Conservation (phyloP, 2,888 invertebrate species). For the Galeopsomyia nigrocyanea region DNA sequence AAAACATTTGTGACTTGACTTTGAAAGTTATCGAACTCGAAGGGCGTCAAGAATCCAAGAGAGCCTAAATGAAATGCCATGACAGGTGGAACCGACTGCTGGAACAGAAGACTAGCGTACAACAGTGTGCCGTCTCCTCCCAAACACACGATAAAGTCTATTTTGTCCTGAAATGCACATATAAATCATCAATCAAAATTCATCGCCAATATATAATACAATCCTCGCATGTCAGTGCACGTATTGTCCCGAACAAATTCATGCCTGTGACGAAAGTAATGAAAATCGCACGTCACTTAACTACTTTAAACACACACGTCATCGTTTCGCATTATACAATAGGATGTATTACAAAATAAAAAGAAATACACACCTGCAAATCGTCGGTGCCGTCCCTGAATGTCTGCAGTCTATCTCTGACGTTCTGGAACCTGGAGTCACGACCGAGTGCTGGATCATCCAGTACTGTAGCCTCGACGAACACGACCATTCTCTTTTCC, state of each 20-base stretch:
- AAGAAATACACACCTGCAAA: conserved; percentile 73
- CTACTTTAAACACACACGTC: neutral
- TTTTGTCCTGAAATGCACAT: conserved; percentile 78
- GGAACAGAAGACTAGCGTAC: conserved; percentile 93
- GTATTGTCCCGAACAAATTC: neutral
- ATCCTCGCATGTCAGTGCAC: neutral
- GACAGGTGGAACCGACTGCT: conserved; percentile 97
- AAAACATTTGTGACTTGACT: conserved; percentile 94
- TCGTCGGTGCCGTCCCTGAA: conserved; percentile 91
- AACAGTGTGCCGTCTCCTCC: conserved; percentile 98
- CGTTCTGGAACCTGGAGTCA: conserved; percentile 80
- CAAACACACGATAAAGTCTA: conserved; percentile 96
- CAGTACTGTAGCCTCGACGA: conserved; percentile 91
- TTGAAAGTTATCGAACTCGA: conserved; percentile 94
- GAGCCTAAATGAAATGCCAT: conserved; percentile 99
- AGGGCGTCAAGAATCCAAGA: conserved; percentile 95
- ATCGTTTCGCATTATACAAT: neutral
- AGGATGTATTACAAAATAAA: neutral
- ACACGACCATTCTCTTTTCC: conserved; percentile 97
- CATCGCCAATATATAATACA: neutral
- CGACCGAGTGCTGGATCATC: conserved; percentile 85
- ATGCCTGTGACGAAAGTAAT: neutral
- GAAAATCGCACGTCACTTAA: neutral
- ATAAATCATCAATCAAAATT: conserved; percentile 1
- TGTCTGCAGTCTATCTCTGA: conserved; percentile 89